phyloP scores from a whole-genome alignment of 2,888 invertebrate species.

The Clepsis dumicolana region DNA sequence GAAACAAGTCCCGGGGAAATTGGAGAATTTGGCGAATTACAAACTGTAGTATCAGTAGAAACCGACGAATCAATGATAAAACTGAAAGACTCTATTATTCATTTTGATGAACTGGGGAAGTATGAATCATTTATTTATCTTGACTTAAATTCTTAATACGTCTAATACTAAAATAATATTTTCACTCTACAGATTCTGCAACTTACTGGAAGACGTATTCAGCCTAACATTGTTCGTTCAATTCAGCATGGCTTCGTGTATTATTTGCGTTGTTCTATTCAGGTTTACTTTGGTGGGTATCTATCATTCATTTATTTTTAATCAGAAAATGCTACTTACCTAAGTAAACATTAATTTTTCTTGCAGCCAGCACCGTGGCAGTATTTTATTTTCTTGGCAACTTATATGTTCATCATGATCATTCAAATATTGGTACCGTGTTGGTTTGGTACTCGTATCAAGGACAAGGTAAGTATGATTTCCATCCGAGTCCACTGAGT shows the following conservation, averaged over 20 bases:
- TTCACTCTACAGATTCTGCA: conserved; percentile 58
- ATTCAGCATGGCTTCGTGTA: conserved; percentile 65
- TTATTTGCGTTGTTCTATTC: conserved; percentile 70
- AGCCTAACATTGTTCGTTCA: conserved; percentile 64
- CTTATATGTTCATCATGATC: conserved; percentile 64
- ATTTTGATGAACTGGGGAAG: conserved; percentile 62
- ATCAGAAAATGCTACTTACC: background rate
- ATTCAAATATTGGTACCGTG: conserved; percentile 68
- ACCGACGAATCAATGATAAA: conserved; percentile 47
- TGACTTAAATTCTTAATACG: no score
- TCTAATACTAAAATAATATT: no score
- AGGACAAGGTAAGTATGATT: conserved; percentile 59
- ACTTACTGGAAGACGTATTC: conserved; percentile 62
- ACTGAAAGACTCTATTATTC: conserved; percentile 60
- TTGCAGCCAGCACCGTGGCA: conserved; percentile 62
- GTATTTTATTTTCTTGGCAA: conserved; percentile 66
- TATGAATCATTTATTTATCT: no score
- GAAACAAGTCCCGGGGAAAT: conserved; percentile 23
- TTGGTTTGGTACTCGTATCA: conserved; percentile 68
- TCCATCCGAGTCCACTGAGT: no score
- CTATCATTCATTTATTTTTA: background rate
- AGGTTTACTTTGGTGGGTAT: conserved; percentile 69
- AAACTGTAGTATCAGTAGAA: background rate
- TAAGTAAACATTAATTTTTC: conserved; percentile 20
- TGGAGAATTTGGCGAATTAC: conserved; percentile 11